phyloP scores from a whole-genome alignment of 2,113 vertebrate genomes.

The Ptychochromis oligacanthus region DNA sequence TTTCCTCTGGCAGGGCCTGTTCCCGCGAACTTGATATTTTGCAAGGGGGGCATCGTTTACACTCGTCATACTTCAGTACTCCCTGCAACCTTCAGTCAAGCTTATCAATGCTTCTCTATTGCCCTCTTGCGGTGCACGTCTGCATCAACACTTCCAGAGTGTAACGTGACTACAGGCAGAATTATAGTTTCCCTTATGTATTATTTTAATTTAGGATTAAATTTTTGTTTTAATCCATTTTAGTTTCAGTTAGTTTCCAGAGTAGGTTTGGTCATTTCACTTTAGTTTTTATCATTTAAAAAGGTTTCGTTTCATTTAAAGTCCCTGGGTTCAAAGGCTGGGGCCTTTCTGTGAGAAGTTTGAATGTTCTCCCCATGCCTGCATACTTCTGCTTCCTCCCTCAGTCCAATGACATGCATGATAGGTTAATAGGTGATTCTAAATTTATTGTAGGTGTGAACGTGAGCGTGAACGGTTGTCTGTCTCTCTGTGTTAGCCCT shows the following conservation, averaged over 20 bases:
- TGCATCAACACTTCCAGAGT: not conserved
- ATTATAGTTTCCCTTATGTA: not conserved
- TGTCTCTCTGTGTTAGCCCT: too few species aligned
- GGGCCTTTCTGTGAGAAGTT: not conserved
- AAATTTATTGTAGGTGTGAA: too few species aligned
- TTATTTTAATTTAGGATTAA: too few species aligned
- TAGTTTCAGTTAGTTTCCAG: too few species aligned
- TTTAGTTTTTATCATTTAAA: too few species aligned
- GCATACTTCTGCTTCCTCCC: too few species aligned
- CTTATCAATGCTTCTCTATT: constrained; percentile 26
- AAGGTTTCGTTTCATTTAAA: too few species aligned
- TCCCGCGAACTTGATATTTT: not conserved
- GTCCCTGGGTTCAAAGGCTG: not conserved
- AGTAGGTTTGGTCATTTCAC: too few species aligned
- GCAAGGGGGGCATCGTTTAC: not conserved
- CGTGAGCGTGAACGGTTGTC: too few species aligned
- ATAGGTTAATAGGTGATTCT: too few species aligned
- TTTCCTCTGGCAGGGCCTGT: constrained; percentile 5
- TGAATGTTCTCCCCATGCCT: not conserved
- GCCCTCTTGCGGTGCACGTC: constrained; percentile 45
- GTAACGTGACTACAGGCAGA: not conserved
- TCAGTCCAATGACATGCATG: constrained; percentile 4
- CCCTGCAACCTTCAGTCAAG: not conserved
- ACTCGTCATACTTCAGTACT: not conserved
- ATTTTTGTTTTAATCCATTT: too few species aligned